Percentiles rank a stretch among this genome's conserved stretches.
phyloP scores from a whole-genome alignment of 2,113 vertebrate species.

The Phrynocephalus versicolor region DNA sequence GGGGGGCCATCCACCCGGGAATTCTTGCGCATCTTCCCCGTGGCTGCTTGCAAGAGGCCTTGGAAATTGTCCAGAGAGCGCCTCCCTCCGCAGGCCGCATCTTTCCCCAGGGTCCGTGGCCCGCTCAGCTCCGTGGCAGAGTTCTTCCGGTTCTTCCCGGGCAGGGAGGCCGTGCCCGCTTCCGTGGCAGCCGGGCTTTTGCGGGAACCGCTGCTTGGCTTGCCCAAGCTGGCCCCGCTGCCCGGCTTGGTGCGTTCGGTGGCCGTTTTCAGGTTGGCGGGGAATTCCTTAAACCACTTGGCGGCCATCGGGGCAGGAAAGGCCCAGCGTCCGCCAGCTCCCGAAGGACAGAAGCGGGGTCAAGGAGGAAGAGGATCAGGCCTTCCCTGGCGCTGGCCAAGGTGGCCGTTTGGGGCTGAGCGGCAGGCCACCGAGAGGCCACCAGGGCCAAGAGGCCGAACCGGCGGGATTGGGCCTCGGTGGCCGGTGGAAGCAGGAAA shows the following conservation, averaged over 20 bases:
- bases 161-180: constrained; percentile 58
- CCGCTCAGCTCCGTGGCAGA: constrained; percentile 82
- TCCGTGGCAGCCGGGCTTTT: constrained; percentile 69
- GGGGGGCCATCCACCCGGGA: constrained; percentile 72
- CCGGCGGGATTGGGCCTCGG: too few relatives aligned
- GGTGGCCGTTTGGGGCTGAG: too few relatives aligned
- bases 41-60: constrained; percentile 76
- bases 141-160: constrained; percentile 87
- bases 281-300: constrained; percentile 95
- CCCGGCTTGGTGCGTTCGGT: constrained; percentile 82
- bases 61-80: constrained; percentile 82
- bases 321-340: not conserved
- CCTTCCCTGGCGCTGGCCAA: not conserved
- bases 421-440: not conserved
- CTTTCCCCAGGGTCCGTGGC: constrained; percentile 39
- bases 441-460: too few relatives aligned
- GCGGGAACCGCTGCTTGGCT: constrained; percentile 68
- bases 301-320: constrained; percentile 81
- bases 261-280: constrained; percentile 87
- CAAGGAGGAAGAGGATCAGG: accelerated
- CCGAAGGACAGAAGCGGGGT: too few relatives aligned
- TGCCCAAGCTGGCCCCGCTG: constrained; percentile 68
- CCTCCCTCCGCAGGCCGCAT: constrained; percentile 74
- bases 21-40: constrained; percentile 88
- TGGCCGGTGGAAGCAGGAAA: not conserved